Percentiles rank a stretch among this genome's conserved stretches.
Evolutionary conservation across 2,888 invertebrate species (phyloP).

Genomic region (Nudaria mundana): DNA sequence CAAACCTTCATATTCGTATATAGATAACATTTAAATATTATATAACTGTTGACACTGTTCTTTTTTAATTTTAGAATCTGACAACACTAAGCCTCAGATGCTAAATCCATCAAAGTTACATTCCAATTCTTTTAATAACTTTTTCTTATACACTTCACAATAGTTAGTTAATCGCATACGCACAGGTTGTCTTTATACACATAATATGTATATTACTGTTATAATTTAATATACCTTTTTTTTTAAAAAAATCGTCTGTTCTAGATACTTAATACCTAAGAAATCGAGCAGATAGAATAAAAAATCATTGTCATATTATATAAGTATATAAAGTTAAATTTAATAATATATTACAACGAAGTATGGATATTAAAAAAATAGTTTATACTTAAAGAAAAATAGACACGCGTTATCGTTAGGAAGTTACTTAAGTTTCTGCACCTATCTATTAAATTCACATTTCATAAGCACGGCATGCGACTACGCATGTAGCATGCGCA

Average conservation of each 20-base stretch:
- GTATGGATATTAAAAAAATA: slow-evolving; percentile 55
- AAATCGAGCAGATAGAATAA: slow-evolving; percentile 63
- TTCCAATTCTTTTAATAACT: slow-evolving; percentile 49
- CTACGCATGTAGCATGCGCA: too few species aligned
- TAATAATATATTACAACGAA: slow-evolving; percentile 72
- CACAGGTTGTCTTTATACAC: slow-evolving; percentile 40
- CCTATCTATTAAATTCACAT: slow-evolving; percentile 14
- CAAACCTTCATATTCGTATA: slow-evolving; percentile 58
- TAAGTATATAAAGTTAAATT: slow-evolving; percentile 35
- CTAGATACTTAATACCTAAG: slow-evolving; percentile 57
- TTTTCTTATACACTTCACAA: slow-evolving; percentile 27
- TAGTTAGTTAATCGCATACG: slow-evolving; percentile 34
- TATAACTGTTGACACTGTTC: slow-evolving; percentile 57
- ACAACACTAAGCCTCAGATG: slow-evolving; percentile 68
- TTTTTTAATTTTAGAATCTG: slow-evolving; percentile 45
- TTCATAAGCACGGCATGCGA: too few species aligned
- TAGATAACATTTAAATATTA: slow-evolving; percentile 57
- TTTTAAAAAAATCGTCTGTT: slow-evolving; percentile 25
- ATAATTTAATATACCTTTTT: slow-evolving; percentile 33
- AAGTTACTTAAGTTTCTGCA: slow-evolving; percentile 21
- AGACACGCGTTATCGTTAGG: slow-evolving; percentile 38
- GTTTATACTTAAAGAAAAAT: slow-evolving; percentile 28
- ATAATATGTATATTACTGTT: slow-evolving; percentile 46
- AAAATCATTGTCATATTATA: slow-evolving; percentile 44
- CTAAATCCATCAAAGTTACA: slow-evolving; percentile 66